These are phyloP conservation scores for Aphis gossypii DNA, from an alignment of 1,140 invertebrate genomes.

Conservation along the genomic window DNA sequence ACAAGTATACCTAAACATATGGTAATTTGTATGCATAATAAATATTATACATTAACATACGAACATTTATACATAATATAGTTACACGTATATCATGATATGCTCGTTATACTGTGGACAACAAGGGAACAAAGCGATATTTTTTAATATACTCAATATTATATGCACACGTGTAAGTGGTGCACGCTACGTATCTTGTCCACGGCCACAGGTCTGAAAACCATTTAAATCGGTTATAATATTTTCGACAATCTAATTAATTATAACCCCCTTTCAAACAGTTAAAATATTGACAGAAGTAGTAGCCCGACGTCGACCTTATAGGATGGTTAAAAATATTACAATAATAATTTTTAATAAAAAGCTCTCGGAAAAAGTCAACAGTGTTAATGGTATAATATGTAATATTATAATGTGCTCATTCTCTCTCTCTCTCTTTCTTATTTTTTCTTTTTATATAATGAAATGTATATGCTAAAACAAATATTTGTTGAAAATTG, in stretches of 20 bases:
- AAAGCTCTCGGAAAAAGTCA: background rate
- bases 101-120: too few relatives aligned
- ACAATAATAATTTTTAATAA: background rate
- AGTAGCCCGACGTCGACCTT: background rate
- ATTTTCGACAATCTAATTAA: background rate
- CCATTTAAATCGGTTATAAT: background rate
- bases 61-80: too few relatives aligned
- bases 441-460: background rate
- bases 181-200: background rate
- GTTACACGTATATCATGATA: too few relatives aligned
- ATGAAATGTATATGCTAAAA: background rate
- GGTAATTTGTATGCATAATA: background rate
- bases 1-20: too few relatives aligned
- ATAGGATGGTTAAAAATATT: background rate
- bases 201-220: background rate
- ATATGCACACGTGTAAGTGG: background rate
- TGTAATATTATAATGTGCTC: background rate
- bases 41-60: background rate
- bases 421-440: background rate
- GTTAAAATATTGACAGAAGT: background rate
- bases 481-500: background rate
- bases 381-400: background rate
- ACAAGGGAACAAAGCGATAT: too few relatives aligned
- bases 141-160: background rate
- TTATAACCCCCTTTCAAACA: background rate